Evolutionary conservation across 2,888 invertebrate genomes (phyloP).

Genomic region (Leptopilina myrica): DNA sequence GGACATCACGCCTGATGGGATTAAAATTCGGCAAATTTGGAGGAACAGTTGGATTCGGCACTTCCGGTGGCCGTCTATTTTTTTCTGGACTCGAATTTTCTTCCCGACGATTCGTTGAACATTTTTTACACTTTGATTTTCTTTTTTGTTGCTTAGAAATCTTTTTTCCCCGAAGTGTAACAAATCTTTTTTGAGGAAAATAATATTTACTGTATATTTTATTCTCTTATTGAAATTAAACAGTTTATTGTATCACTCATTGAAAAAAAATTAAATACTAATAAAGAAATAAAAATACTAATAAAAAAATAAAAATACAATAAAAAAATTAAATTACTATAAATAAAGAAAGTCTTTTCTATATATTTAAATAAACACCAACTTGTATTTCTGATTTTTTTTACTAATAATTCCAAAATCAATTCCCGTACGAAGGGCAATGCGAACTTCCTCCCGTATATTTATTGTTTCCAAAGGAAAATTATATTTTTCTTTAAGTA

Average conservation of each 20-base stretch:
- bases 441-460: conserved; percentile 61
- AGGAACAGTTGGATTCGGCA: conserved; percentile 39
- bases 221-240: too few species aligned
- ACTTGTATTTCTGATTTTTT: conserved; percentile 67
- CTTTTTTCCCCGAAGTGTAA: not conserved
- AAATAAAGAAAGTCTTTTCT: not conserved
- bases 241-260: too few species aligned
- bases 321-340: not conserved
- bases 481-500: conserved; percentile 49
- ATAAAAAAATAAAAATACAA: too few species aligned
- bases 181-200: not conserved
- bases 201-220: not conserved
- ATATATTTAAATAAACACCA: not conserved
- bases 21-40: conserved; percentile 39
- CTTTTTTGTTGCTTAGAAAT: not conserved
- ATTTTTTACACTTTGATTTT: not conserved
- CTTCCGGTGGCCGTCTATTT: conserved; percentile 21
- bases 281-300: not conserved
- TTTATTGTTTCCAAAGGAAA: conserved; percentile 57
- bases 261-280: not conserved
- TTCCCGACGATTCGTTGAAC: not conserved
- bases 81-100: not conserved
- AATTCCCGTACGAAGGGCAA: conserved; percentile 67
- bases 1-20: conserved; percentile 35
- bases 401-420: conserved; percentile 67